Evolutionary conservation across 53 echinoderm and acorn worm species (phyloP), one percentile per base, ranked within the genome.

Genomic region (Patiria pectinifera): DNA sequence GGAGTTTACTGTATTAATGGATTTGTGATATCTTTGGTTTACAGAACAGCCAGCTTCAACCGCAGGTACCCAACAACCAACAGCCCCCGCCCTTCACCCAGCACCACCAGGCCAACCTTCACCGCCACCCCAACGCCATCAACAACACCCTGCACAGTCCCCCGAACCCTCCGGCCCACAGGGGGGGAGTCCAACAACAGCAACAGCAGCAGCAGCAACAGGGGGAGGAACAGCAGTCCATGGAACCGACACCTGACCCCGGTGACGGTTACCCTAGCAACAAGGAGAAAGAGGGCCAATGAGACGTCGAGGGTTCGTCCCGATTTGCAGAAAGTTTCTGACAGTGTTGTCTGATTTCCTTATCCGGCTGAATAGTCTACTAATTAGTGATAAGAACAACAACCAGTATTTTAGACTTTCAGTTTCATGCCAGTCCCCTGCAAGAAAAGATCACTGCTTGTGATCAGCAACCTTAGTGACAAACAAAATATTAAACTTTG

Each of bases 1-100:
- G 35, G 35, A 35, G 35, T 35, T 35, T 1, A 35, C 35, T 35
- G 35, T 35, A 35, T 35, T 35, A 35, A 35, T 35, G 35, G 35
- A 35, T 35, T 35, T 35, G 35, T 35, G 35, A 35, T 35, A 35
- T 53, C 8, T 53, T 53, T 53, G 53, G 53, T 53, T 53, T 79
- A 89, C 94, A 97, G 97, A 97, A 97, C 48, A 97, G 95, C 59
- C 98, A 98, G 69, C 93, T 93, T 71, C 96, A 98, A 87, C 98
- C 96, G 35, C 96, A 96, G 86, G 92, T 96, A 59, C 95, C 95
- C 48, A 98, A 98, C 87, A 98, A 98, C 94, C 96, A 98, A 91
- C 98, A 98, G 79, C 94, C 96, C 3, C 59, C 84, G 63, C 86
- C 87, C 45, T 80, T 80, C 89, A 82, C 94, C 86, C 94, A 91